Base-by-base conservation (phyloP, 2,888 invertebrate species). In the Ochlodes sylvanus region DNA sequence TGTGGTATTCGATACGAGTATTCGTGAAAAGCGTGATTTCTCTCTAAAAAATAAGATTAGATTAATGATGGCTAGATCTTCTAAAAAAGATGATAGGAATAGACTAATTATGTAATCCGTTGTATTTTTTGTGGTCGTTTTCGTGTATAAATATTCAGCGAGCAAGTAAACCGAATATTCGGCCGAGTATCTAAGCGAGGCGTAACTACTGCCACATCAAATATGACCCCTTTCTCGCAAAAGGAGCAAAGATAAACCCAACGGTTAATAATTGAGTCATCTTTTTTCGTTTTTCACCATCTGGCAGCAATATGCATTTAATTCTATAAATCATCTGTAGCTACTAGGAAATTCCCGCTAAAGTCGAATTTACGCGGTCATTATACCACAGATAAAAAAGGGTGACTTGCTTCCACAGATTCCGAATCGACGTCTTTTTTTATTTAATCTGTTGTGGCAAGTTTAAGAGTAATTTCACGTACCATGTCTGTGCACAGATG, bases 321-420 rank as follows among this genome's bases (percentile, higher is more conserved):
- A 76, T 75, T 74, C 69, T 74, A 79, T 82, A 85, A 84, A 86
- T 85, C 84, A 84, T 76, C 75, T 70, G 68, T 68, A 42, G 64
- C 76, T 83, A 80, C 83, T 78, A 79, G 77, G 83, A 84, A 85
- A 77, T 75, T 76, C 75, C 78, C 77, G 64, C 76, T 83, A 81
- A 83, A 82, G 82, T 76, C 79, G 78, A 79, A 79, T 80, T 80
- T 75, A 80, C 73, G 77, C 78, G 76, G 77, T 76, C 78, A 80
- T 75, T 77, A 27, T 27, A 78, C 73, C 75, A 70, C 62, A 72
- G 71, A 70, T 73, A 72, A 72, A 71, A 72, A 73, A 74, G 70
- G 69, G 70, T 66, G 65, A 68, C 63, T 58, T 57, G 65, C 72
- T 76, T 78, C 79, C 80, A 78, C 81, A 81, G 78, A 76, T 73